These are phyloP conservation scores for Chironomus striatipennis DNA, from an alignment of 1,140 invertebrate species.

Conservation along the genomic window DNA sequence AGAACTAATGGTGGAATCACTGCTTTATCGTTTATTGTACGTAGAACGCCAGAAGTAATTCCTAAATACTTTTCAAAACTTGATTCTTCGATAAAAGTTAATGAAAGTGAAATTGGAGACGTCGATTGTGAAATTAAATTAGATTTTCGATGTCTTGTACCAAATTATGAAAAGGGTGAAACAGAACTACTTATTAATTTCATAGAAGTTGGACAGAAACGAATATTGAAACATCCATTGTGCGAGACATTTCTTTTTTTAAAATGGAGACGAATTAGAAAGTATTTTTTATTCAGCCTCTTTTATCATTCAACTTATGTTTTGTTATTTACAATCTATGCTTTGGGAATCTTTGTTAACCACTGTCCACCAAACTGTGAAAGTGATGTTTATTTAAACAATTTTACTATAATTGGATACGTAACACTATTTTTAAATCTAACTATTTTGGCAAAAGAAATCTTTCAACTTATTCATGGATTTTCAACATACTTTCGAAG, in stretches of 20 bases:
- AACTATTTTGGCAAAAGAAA: constrained; percentile 56
- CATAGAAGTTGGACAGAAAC: constrained; percentile 64
- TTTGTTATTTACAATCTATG: constrained; percentile 58
- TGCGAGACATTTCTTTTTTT: constrained; percentile 71
- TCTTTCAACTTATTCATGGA: constrained; percentile 58
- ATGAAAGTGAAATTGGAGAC: constrained; percentile 72
- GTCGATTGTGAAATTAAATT: constrained; percentile 72
- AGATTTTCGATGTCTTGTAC: constrained; percentile 62
- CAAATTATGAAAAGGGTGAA: constrained; percentile 53
- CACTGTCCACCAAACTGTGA: constrained; percentile 34
- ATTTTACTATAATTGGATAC: constrained; percentile 45
- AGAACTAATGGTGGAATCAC: constrained; percentile 71
- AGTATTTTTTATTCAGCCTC: constrained; percentile 72
- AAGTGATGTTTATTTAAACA: no score
- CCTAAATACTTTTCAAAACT: constrained; percentile 59
- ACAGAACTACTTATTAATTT: constrained; percentile 63
- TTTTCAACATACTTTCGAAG: constrained; percentile 59
- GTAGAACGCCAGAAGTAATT: constrained; percentile 69
- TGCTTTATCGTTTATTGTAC: constrained; percentile 68
- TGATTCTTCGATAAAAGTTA: constrained; percentile 65
- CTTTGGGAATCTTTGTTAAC: constrained; percentile 47
- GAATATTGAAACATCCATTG: constrained; percentile 68
- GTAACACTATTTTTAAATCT: constrained; percentile 52
- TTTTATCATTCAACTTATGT: constrained; percentile 70
- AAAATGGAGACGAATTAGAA: constrained; percentile 73